Evolutionary conservation across 2,113 vertebrate species (phyloP), one percentile per base, ranked within the genome.

Genomic region (Ariopsis seemanni): DNA sequence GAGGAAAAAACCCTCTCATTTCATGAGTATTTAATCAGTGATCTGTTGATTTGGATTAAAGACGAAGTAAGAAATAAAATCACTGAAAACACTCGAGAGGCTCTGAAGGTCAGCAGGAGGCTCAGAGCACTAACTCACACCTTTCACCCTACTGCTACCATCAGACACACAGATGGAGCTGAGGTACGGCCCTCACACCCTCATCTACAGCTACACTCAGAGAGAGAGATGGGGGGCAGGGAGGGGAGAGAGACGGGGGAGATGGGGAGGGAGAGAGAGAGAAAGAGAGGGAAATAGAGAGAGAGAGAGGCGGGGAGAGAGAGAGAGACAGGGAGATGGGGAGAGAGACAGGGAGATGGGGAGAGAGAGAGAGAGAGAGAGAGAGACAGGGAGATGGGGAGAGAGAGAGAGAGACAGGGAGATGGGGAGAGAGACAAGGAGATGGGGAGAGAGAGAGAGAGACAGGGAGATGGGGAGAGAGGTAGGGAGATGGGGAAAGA

Each of bases 101-200:
- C 74, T 77, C 52, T 77, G 74, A 77, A 77, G 74, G 80, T 82
- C 82, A 67, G 62, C 42, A 83, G 82, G 42, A 67, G 55, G 7
- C 62, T 83, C 81, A 4, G 1, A n/a, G 42, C 22, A 3, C 62
- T 27, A 3, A 18, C 62, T 27, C 60, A 67, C 42, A 12, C 62
- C 18, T 63, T 52, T 83, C 60, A n/a, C 48, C 67, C 3, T 0
- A 83, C 60, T 65, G 52, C 22, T 48, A 1, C 62, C 12, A 83
- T 83, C 67, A 65, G 82, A 67, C 82, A 83, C 50, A 48, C 82
- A n/a, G 60, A 50, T 15, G 3, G 12, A 55, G 25, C 25, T 2
- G 52, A 55, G 52, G 27, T 25, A 78, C 75, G 53, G 48, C 20
- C 8, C 20, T 8, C n/a, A 30, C 52, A 2, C 2, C 74, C 48